Evolutionary conservation across 1,140 invertebrate species (phyloP).

Genomic region (Euwallacea similis): DNA sequence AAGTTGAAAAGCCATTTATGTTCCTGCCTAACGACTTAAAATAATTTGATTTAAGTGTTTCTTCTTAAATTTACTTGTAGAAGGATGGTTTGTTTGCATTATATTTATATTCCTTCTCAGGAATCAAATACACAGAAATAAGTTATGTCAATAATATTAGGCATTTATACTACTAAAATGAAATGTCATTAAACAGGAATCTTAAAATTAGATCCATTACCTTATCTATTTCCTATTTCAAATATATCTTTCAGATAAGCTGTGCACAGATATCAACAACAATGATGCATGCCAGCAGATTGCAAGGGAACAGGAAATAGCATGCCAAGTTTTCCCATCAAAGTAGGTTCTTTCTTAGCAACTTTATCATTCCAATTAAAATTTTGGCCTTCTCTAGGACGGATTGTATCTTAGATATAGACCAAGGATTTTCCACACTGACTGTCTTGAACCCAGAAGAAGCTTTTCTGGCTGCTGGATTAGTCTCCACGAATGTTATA

Average conservation of each 20-base stretch:
- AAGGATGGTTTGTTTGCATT: too few species aligned
- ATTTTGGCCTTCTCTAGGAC: slow-evolving; percentile 33
- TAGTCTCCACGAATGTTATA: slow-evolving; percentile 28
- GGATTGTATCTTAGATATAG: slow-evolving; percentile 44
- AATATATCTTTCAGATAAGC: slow-evolving; percentile 31
- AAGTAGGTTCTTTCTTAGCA: slow-evolving; percentile 19
- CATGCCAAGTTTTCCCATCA: slow-evolving; percentile 13
- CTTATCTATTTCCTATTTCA: background rate
- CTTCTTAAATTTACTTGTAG: too few species aligned
- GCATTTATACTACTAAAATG: too few species aligned
- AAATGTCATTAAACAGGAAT: too few species aligned
- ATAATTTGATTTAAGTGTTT: too few species aligned
- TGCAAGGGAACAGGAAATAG: slow-evolving; percentile 21
- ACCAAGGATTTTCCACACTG: slow-evolving; percentile 35
- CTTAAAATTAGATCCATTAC: too few species aligned
- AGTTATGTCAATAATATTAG: too few species aligned
- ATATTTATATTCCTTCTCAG: too few species aligned
- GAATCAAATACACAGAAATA: too few species aligned
- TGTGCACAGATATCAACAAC: slow-evolving; percentile 25
- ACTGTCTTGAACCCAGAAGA: slow-evolving; percentile 39
- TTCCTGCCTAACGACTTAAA: too few species aligned
- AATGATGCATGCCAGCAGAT: slow-evolving; percentile 36
- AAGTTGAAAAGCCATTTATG: too few species aligned
- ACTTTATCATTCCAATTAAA: slow-evolving; percentile 2
- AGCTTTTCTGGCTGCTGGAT: slow-evolving; percentile 38